These are phyloP conservation scores for Siniperca scherzeri DNA, from an alignment of 2,797 vertebrate genomes.

Conservation along the genomic window DNA sequence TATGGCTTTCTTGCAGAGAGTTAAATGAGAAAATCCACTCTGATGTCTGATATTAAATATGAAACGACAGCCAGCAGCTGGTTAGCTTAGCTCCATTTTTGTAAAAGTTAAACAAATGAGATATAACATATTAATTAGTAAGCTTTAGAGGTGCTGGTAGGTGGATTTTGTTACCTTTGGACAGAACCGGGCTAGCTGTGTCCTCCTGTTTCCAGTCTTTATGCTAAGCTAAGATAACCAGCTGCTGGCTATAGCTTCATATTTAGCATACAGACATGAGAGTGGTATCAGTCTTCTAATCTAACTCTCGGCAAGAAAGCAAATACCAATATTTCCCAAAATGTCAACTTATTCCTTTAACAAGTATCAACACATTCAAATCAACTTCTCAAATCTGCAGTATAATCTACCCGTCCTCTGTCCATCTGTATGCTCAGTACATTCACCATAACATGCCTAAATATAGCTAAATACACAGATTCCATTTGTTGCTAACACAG, in stretches of 20 bases:
- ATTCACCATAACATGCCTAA: too few species aligned
- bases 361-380: neutral
- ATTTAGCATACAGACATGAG: neutral
- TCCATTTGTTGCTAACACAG: neutral
- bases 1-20: neutral
- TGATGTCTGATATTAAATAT: constrained; percentile 15
- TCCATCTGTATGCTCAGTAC: neutral
- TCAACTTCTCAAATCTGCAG: neutral
- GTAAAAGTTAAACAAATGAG: neutral
- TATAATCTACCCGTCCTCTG: neutral
- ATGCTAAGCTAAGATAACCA: neutral
- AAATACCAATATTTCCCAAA: neutral
- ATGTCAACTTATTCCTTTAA: neutral
- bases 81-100: neutral
- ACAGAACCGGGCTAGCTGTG: too few species aligned
- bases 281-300: neutral
- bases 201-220: neutral
- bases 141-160: neutral
- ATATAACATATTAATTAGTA: neutral
- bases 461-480: neutral
- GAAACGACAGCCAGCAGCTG: neutral
- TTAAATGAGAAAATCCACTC: neutral
- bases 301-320: neutral
- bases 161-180: neutral
- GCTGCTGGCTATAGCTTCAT: neutral